Base-by-base conservation (phyloP, 2,888 invertebrate species). In the Ichneumon xanthorius region DNA sequence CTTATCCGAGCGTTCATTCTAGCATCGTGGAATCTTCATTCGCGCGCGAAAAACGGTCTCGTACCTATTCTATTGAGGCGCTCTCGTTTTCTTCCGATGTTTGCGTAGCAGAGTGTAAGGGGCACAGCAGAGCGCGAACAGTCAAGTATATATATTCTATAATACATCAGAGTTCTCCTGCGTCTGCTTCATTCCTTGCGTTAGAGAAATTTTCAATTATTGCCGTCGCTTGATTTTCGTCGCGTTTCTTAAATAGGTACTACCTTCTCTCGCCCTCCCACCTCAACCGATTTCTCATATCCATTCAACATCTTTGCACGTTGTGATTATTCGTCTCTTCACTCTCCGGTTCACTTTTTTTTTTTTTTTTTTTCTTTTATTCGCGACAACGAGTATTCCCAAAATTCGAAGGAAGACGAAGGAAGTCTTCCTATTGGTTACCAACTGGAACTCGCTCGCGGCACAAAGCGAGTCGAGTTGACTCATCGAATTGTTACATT, bases 131-230 rank as follows among this genome's bases (percentile, higher is more conserved):
- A 76, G 71, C 70, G 80, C 72, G 72, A 80, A 45, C 77, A 80
- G 48, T 77, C 50, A 45, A 48, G 50, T 80, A 84, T 84, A 87
- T 83, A 83, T 80, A 85, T 85, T 84, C 81, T 86, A 87, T 82
- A 85, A 87, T 88, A 87, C 87, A 90, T 89, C 89, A 89, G 88
- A 90, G 88, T 91, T 92, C 89, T 90, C 87, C 89, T 87, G 65
- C 88, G 61, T 80, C 50, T 58, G 48, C 72, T 61, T 55, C 75
- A 71, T 67, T 67, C 61, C 72, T 84, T 80, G 82, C 78, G 70
- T 82, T 53, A 88, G 89, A 90, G 92, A 93, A 92, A 92, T 92
- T 83, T 91, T 92, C 92, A 93, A 92, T 93, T 93, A 92, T 93
- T 92, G 89, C 90, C 91, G 87, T 90, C 90, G 90, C 88, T 90